phyloP scores from a whole-genome alignment of 2,888 invertebrate genomes.

The Cephus pygmeus region DNA sequence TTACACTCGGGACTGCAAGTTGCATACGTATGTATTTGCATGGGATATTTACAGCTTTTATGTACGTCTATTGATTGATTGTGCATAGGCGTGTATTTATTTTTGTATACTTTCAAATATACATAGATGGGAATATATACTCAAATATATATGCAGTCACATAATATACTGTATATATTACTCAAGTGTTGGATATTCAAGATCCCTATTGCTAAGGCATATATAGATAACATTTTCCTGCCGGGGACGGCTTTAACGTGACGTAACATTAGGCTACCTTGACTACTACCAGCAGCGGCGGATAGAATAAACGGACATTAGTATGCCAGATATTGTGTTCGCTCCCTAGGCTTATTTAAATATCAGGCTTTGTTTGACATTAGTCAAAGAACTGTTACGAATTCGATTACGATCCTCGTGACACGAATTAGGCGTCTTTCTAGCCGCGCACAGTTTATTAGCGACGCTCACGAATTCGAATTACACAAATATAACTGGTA shows the following conservation, averaged over 20 bases:
- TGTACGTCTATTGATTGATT: neutral
- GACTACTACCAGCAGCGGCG: conserved; percentile 32
- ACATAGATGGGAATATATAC: too few species aligned
- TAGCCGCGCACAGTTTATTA: neutral
- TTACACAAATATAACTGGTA: neutral
- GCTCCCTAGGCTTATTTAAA: neutral
- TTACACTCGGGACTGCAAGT: neutral
- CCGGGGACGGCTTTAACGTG: conserved; percentile 5
- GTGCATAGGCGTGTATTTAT: neutral
- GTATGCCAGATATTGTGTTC: neutral
- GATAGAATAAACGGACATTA: conserved; percentile 18
- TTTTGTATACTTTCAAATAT: too few species aligned
- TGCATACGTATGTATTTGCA: neutral
- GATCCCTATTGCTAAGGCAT: neutral
- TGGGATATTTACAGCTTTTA: neutral
- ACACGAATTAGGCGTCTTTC: neutral
- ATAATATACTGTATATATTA: too few species aligned
- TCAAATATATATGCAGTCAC: too few species aligned
- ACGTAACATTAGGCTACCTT: conserved; percentile 31
- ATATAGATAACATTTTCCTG: neutral
- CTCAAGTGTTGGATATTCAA: neutral
- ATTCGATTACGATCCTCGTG: neutral
- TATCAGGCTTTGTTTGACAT: neutral
- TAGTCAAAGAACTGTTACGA: neutral
- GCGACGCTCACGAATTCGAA: neutral